Evolutionary conservation across 2,888 invertebrate species (phyloP).

Genomic region (Acanthosepion lycidas): DNA sequence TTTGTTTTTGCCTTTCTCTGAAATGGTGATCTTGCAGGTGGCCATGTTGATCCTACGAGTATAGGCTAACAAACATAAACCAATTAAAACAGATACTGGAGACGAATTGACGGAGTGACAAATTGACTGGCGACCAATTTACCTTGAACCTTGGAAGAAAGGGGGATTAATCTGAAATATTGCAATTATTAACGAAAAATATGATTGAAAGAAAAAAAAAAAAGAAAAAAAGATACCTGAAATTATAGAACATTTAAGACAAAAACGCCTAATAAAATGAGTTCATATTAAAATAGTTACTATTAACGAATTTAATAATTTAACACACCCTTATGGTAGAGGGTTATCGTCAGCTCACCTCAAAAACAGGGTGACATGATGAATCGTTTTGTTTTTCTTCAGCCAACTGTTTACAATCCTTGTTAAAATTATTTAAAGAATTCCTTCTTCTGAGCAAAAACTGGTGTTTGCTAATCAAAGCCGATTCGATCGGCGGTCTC

Average conservation of each 20-base stretch:
- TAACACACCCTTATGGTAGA: not conserved
- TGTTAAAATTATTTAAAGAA: not conserved
- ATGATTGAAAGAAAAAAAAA: no score
- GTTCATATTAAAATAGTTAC: not conserved
- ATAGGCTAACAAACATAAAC: no score
- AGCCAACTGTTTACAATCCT: not conserved
- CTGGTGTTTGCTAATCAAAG: not conserved
- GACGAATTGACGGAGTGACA: not conserved
- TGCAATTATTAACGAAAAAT: no score
- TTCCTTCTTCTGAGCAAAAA: not conserved
- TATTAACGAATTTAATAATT: not conserved
- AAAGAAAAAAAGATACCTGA: no score
- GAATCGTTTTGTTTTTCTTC: not conserved
- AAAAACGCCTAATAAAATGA: not conserved
- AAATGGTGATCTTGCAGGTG: not conserved
- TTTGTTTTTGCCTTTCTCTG: not conserved
- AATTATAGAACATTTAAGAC: no score
- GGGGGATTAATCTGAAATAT: no score
- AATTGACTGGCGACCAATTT: not conserved
- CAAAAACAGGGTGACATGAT: not conserved
- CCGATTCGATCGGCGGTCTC: not conserved
- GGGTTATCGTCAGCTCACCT: not conserved
- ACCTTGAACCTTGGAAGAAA: not conserved
- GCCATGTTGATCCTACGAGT: not conserved
- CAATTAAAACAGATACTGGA: not conserved